Evolutionary conservation across 2,888 invertebrate genomes (phyloP), one percentile per base, ranked within the genome.

Genomic region (Sepioteuthis lessoniana): DNA sequence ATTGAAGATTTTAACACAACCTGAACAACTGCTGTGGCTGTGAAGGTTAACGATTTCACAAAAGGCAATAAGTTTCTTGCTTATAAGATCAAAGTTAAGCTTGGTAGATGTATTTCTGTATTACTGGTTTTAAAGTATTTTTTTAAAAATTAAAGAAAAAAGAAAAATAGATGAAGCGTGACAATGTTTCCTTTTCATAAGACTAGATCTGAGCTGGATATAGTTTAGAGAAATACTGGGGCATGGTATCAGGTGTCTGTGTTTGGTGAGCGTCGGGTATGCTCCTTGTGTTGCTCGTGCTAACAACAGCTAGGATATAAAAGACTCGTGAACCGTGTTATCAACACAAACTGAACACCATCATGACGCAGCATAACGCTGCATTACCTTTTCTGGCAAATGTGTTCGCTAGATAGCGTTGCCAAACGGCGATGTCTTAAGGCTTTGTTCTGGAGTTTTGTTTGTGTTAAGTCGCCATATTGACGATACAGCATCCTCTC

Each of bases 301-400:
- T 76, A 76, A 76, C 76, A 76, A 35, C n/a, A 1, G n/a, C 46
- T 90, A 35, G 13, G n/a, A 19, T n/a, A 13, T 35, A 76, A 76
- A 55, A 55, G 55, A 25, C 55, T 7, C 25, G 25, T 76, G 76
- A 76, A 16, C 13, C n/a, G 13, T 76, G 76, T 76, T 76, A 76
- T 76, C 76, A n/a, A 25, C n/a, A 90, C 94, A 37, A 50, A 47
- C 90, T 76, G 31, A 76, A 38, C 76, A 28, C 42, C 47, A 31
- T 91, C 46, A 93, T 46, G 42, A 42, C 55, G 37, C 94, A 47
- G 94, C n/a, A 91, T 50, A 46, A 35, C 94, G n/a, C 50, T 37
- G 47, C 91, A 90, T 35, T 38, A 31, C 35, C 16, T 50, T 50
- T 91, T n/a, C 55, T 46, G 94, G 91, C 90, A 90, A 50, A 50